These are phyloP conservation scores for Vesta saturnalis DNA, from an alignment of 2,888 invertebrate genomes.

Conservation along the genomic window DNA sequence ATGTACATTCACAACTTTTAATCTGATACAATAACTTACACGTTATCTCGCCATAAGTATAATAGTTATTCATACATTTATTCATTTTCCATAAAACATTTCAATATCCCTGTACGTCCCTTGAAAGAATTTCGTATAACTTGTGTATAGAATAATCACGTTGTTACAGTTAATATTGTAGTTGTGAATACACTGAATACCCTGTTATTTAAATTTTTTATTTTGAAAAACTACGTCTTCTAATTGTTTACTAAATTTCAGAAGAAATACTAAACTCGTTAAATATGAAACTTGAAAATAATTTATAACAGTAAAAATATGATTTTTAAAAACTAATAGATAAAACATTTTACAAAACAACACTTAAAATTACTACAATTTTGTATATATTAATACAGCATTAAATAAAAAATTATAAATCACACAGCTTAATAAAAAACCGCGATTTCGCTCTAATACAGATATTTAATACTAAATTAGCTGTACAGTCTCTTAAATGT, in stretches of 20 bases:
- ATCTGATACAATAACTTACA: constrained; percentile 36
- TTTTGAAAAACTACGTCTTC: constrained; percentile 33
- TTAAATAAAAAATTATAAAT: constrained; percentile 25
- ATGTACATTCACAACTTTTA: constrained; percentile 38
- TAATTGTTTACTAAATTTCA: constrained; percentile 12
- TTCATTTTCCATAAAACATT: constrained; percentile 35
- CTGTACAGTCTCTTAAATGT: constrained; percentile 44
- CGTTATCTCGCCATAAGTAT: constrained; percentile 27
- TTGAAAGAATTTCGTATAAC: constrained; percentile 34
- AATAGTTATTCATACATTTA: constrained; percentile 32
- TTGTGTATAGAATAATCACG: constrained; percentile 31
- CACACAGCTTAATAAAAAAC: constrained; percentile 21
- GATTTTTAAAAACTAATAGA: constrained; percentile 13
- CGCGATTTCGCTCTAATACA: constrained; percentile 14
- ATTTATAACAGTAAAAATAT: constrained; percentile 14
- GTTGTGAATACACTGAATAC: constrained; percentile 40
- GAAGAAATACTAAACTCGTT: background rate
- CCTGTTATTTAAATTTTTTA: constrained; percentile 30
- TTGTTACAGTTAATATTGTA: constrained; percentile 25
- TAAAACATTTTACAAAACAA: constrained; percentile 27
- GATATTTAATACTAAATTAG: background rate
- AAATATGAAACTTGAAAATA: constrained; percentile 3
- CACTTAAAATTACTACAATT: constrained; percentile 16
- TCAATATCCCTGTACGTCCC: constrained; percentile 37
- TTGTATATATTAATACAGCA: constrained; percentile 20